phyloP scores from a whole-genome alignment of 2,797 vertebrate species.

The Tokudaia tokunoshimensis region DNA sequence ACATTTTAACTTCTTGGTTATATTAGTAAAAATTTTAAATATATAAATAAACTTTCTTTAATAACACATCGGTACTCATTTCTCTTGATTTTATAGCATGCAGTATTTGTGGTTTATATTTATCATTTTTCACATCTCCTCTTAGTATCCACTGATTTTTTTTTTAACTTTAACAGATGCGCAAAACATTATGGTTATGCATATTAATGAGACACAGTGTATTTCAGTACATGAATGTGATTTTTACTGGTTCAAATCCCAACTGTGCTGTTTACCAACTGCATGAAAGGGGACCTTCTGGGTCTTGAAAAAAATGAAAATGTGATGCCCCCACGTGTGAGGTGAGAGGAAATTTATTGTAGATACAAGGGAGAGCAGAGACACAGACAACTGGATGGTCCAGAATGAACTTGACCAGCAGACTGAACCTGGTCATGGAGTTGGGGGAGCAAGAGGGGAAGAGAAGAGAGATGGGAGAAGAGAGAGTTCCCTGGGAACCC shows the following conservation, averaged over 20 bases:
- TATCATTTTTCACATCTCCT: background rate
- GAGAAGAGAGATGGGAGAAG: background rate
- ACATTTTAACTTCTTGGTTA: background rate
- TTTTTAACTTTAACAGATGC: conserved; percentile 1
- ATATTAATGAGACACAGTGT: background rate
- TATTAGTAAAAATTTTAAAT: background rate
- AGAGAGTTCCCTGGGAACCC: background rate
- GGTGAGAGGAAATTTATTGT: background rate
- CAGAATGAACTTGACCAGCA: background rate
- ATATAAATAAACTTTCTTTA: background rate
- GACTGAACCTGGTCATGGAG: background rate
- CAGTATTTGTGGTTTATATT: background rate
- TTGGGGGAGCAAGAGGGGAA: background rate
- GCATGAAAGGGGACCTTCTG: background rate
- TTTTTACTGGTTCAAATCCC: background rate
- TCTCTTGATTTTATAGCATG: background rate
- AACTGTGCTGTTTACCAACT: background rate
- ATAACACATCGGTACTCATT: background rate
- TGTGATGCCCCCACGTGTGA: background rate
- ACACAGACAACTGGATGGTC: background rate
- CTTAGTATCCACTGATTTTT: background rate
- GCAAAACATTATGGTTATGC: background rate
- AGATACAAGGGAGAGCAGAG: background rate
- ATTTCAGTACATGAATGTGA: background rate
- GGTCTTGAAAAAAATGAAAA: background rate